Conservation (phyloP, 2,888 invertebrate genomes). For the Homarus gammarus region DNA sequence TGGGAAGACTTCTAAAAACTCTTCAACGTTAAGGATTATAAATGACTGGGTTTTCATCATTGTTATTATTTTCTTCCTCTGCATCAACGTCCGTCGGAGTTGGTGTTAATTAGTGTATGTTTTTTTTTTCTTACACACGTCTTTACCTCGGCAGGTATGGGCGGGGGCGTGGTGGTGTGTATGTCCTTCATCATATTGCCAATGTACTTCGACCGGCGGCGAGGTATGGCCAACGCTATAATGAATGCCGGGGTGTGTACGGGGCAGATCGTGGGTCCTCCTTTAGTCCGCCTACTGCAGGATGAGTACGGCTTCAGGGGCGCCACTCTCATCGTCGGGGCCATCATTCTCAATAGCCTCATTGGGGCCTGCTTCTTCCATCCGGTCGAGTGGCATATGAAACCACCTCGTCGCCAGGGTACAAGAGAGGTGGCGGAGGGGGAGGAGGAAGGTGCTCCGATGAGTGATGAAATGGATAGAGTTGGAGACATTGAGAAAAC, state of each 20-base stretch:
- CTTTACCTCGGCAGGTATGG: conserved; percentile 1
- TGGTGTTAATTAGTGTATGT: too few species aligned
- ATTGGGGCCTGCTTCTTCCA: conserved; percentile 87
- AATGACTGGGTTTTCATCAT: too few species aligned
- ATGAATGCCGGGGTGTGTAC: conserved; percentile 74
- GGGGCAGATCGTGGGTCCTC: conserved; percentile 72
- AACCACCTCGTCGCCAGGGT: conserved; percentile 78
- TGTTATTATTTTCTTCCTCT: too few species aligned
- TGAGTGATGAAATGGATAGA: not conserved
- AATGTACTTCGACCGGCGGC: conserved; percentile 74
- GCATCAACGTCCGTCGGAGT: too few species aligned
- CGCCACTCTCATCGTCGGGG: conserved; percentile 85
- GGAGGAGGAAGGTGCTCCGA: not conserved
- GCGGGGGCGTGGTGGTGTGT: not conserved
- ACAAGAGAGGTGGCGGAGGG: not conserved
- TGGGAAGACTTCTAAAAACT: too few species aligned
- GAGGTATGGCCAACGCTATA: conserved; percentile 76
- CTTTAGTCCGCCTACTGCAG: conserved; percentile 62
- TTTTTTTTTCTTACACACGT: too few species aligned
- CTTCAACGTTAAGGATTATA: too few species aligned
- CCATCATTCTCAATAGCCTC: conserved; percentile 84
- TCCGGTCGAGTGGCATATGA: conserved; percentile 88
- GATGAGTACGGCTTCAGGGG: conserved; percentile 79
- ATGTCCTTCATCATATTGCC: conserved; percentile 71
- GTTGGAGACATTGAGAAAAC: not conserved